A percentile compares a stretch with the other conserved stretches of the same genome.
These are phyloP conservation scores for Clusia tigrina DNA, from an alignment of 2,888 invertebrate species.

Conservation along the genomic window DNA sequence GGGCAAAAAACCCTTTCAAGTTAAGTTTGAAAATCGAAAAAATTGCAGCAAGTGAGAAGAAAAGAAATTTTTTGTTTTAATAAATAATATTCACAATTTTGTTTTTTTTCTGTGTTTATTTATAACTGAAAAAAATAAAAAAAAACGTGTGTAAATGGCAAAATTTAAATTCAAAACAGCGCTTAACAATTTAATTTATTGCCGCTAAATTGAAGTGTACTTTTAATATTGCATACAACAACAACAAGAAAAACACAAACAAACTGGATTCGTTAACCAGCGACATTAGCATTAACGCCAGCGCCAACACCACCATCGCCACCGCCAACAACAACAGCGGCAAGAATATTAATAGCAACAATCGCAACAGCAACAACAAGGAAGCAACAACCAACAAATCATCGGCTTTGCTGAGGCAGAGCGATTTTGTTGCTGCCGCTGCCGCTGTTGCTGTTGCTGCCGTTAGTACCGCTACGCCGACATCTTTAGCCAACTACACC, in stretches of 20 bases:
- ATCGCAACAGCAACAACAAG: conserved; percentile 18
- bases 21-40: no score
- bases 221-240: background rate
- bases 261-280: conserved; percentile 7
- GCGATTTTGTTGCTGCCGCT: conserved; percentile 24
- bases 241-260: conserved; percentile 5
- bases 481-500: conserved; percentile 14
- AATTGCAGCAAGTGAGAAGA: no score
- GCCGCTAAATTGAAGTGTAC: background rate
- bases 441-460: conserved; percentile 25
- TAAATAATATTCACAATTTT: no score
- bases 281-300: background rate
- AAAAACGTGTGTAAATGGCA: background rate
- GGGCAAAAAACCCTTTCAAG: no score
- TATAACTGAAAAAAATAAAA: background rate
- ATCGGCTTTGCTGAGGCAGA: conserved; percentile 12
- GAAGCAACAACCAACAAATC: conserved; percentile 23
- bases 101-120: no score
- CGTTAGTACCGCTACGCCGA: conserved; percentile 21
- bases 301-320: no score
- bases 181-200: conserved; percentile 10
- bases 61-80: no score
- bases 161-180: conserved; percentile 8
- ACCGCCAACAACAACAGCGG: conserved; percentile 1
- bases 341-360: conserved; percentile 12